Evolutionary conservation across 2,113 vertebrate genomes (phyloP), one percentile per base, ranked within the genome.

Genomic region (Micronycteris hirsuta): DNA sequence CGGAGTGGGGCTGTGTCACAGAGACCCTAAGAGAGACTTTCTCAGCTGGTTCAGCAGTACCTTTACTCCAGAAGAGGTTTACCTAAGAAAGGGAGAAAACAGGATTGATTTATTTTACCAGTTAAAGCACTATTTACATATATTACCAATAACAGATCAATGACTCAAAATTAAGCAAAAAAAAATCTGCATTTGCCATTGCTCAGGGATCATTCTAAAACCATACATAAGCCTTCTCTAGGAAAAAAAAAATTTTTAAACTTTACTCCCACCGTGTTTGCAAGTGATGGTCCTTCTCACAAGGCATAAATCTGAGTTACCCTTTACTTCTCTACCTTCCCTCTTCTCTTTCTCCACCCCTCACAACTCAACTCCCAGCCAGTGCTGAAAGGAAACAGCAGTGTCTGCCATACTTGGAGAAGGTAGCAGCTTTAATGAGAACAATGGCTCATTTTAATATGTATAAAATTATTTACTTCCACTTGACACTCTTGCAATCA

Each of bases 41-140:
- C 5, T 99, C 99, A 15, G 97, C 98, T 1, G 99, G 99, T 2
- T 89, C 97, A 24, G 93, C 98, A 28, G 36, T 96, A 5, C 92
- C 14, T 91, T 98, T 97, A 96, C 97, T 99, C 99, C 99, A 99
- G 80, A 96, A 98, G 31, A 99, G 96, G 71, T 98, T 99, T 84
- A 99, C 98, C 99, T 99, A 97, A 86, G 54, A 97, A 97, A 81
- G 47, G 20, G 16, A 63, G 28, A 91, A 91, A 68, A n/a, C 0
- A 71, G 7, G 6, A 93, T n/a, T n/a, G 13, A 52, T 77, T 97
- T 86, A 90, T 86, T 91, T 81, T 84, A 92, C 12, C n/a, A 77
- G 71, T 80, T 11, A 91, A 91, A 85, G 14, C 36, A 91, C 43
- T 58, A 28, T 31, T 68, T 91, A 80, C 31, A 82, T 74, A 8